Evolutionary conservation across 2,888 invertebrate species (phyloP), one percentile per base, ranked within the genome.

Genomic region (Ophion costatus): DNA sequence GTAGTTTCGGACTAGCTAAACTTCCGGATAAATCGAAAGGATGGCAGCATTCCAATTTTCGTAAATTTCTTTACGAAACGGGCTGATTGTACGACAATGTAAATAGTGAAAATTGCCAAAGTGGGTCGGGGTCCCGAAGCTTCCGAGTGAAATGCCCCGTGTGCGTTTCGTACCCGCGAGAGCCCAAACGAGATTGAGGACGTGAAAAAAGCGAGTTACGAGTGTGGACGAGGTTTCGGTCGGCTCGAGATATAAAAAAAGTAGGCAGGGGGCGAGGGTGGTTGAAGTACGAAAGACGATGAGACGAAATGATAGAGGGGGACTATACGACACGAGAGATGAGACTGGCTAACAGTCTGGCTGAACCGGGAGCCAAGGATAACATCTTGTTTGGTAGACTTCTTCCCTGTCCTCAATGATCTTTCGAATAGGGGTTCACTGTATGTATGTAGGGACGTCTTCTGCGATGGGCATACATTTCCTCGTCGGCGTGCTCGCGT

Each of bases 361-460:
- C 82, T 64, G 69, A 71, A 71, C 10, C 29, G 38, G 45, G 14
- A 79, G 67, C 61, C 76, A 61, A 71, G 86, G 85, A 86, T 87
- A 87, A 88, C 85, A 87, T 89, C 88, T 89, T 88, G 86, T 89
- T 89, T 88, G 88, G 84, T 83, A 84, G 86, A 89, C 83, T 88
- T 73, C 66, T 24, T 42, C 29, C 70, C 9, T 29, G 69, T 69
- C 77, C 56, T 71, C 9, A 29, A 61, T 42, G 69, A 61, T 51
- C 33, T 38, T 67, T 70, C 69, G 75, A 70, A 78, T 70, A 80
- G 20, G 59, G 51, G 10, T 56, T 10, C 59, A 45, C 42, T n/a
- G 22, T 57, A 69, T 59, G 38, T 77, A 63, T 17, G 38, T 20
- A 22, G 74, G 14, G 69, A 56, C 56, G 67, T 22, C 66, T 56